Conservation (phyloP, 2,797 vertebrate species). For the Mycteria americana region DNA sequence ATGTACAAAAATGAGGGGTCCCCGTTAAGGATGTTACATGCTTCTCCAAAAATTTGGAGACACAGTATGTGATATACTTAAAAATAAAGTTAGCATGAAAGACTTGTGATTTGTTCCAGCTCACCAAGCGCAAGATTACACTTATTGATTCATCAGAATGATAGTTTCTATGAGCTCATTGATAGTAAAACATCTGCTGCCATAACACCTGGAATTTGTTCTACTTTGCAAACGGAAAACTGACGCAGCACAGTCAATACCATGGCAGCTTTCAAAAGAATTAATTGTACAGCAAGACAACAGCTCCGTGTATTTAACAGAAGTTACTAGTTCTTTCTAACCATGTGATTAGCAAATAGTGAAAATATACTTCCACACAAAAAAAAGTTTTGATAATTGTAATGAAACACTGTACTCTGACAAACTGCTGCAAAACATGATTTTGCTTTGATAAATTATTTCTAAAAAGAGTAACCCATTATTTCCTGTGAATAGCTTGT, state of each 20-base stretch:
- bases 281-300: neutral
- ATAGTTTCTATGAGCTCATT: neutral
- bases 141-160: neutral
- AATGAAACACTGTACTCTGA: neutral
- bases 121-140: neutral
- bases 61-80: accelerated
- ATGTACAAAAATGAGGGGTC: neutral
- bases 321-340: neutral
- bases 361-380: neutral
- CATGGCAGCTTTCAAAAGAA: neutral
- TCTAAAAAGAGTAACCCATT: neutral
- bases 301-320: neutral
- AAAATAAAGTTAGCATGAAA: neutral
- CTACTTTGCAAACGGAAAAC: neutral
- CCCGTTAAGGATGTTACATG: neutral
- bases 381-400: too few relatives aligned
- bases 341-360: neutral
- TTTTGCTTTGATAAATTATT: neutral
- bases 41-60: neutral
- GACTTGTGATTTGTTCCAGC: neutral
- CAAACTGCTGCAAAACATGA: neutral
- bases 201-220: neutral
- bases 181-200: neutral
- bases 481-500: neutral
- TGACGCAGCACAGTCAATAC: neutral